phyloP scores from a whole-genome alignment of 1,140 invertebrate genomes.

The Zaprionus ghesquierei region DNA sequence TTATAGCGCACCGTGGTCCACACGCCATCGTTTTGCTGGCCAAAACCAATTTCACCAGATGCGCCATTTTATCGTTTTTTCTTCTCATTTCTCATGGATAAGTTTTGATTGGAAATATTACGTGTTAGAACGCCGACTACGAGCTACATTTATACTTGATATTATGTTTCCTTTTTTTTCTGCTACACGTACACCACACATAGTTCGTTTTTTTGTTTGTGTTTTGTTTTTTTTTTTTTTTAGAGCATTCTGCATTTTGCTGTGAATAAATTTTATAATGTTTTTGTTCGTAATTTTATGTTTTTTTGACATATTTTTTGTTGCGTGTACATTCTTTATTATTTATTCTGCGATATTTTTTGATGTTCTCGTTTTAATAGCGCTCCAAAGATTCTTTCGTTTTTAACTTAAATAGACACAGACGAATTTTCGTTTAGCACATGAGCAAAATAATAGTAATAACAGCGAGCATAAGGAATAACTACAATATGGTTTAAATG shows the following conservation, averaged over 20 bases:
- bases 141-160: conserved; percentile 58
- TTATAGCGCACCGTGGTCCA: conserved; percentile 35
- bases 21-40: conserved; percentile 3
- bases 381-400: conserved; percentile 32
- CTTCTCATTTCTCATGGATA: conserved; percentile 45
- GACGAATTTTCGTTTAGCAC: conserved; percentile 45
- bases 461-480: conserved; percentile 64
- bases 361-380: conserved; percentile 22
- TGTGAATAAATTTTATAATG: neutral
- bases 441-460: conserved; percentile 51
- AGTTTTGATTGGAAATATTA: conserved; percentile 51
- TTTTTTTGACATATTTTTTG: conserved; percentile 28
- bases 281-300: conserved; percentile 25
- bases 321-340: conserved; percentile 9
- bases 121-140: conserved; percentile 53
- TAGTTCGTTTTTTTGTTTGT: conserved; percentile 1
- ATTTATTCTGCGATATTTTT: conserved; percentile 26
- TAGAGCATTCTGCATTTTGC: conserved; percentile 4
- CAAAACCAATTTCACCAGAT: conserved; percentile 39
- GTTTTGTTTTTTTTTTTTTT: conserved; percentile 12
- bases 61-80: conserved; percentile 26
- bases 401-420: conserved; percentile 41
- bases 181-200: conserved; percentile 37
- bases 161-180: conserved; percentile 15
- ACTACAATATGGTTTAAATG: conserved; percentile 32